Evolutionary conservation across 2,888 invertebrate genomes (phyloP).

Genomic region (Osmoderma eremita): DNA sequence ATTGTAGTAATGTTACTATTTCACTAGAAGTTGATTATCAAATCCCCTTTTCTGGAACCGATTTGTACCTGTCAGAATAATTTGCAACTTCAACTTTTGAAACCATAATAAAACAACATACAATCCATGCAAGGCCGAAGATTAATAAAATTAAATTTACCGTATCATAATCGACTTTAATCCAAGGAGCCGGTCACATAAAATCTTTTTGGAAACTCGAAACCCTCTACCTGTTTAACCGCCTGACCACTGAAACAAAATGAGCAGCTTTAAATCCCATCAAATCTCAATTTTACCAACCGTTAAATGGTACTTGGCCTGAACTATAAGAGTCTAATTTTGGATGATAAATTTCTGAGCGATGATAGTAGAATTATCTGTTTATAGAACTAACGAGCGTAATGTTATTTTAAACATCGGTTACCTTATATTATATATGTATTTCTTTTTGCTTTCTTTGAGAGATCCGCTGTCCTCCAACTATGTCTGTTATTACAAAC

Average conservation of each 20-base stretch:
- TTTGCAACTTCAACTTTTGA: no score
- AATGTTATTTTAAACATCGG: slow-evolving; percentile 51
- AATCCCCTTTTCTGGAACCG: no score
- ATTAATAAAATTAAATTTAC: slow-evolving; percentile 7
- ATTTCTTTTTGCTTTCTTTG: slow-evolving; percentile 45
- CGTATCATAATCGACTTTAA: background rate
- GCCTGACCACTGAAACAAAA: slow-evolving; percentile 2
- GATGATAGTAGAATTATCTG: slow-evolving; percentile 36
- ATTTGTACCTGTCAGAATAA: no score
- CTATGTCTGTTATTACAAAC: slow-evolving; percentile 31
- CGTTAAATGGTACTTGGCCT: background rate
- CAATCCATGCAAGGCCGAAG: background rate
- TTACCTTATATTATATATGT: slow-evolving; percentile 44
- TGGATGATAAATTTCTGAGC: slow-evolving; percentile 31
- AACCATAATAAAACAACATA: no score
- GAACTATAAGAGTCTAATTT: slow-evolving; percentile 34
- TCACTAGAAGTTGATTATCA: no score
- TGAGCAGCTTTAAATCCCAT: slow-evolving; percentile 45
- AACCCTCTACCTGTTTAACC: slow-evolving; percentile 19
- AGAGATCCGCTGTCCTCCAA: slow-evolving; percentile 15
- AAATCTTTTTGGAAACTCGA: slow-evolving; percentile 4
- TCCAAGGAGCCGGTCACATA: slow-evolving; percentile 11
- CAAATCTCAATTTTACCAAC: slow-evolving; percentile 42
- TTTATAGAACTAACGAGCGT: slow-evolving; percentile 45
- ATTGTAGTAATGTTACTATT: no score